Evolutionary conservation across 1,140 invertebrate genomes (phyloP).

Genomic region (Drosophila nannoptera): DNA sequence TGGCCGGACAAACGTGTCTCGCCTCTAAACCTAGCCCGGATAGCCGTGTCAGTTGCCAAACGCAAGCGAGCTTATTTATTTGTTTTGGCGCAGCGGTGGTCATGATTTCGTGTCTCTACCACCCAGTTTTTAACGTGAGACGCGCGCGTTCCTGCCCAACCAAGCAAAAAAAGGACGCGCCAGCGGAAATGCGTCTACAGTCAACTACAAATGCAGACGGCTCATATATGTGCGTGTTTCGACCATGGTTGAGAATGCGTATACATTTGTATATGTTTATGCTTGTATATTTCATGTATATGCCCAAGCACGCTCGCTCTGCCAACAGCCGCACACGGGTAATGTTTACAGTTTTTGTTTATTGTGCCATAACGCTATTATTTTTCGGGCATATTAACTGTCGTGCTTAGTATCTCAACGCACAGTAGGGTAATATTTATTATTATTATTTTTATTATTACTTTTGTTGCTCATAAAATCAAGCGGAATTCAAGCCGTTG

Average conservation of each 20-base stretch:
- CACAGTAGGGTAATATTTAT: not conserved
- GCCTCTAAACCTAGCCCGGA: conserved; percentile 25
- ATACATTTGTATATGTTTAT: not conserved
- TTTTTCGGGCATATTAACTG: conserved; percentile 18
- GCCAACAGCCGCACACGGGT: conserved; percentile 37
- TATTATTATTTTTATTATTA: too few species aligned
- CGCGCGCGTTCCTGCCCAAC: conserved; percentile 28
- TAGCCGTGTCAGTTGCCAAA: conserved; percentile 67
- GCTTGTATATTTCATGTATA: conserved; percentile 39
- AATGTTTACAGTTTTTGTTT: conserved; percentile 9
- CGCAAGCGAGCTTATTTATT: conserved; percentile 72
- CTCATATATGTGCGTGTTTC: conserved; percentile 13
- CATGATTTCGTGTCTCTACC: conserved; percentile 44
- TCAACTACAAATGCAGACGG: conserved; percentile 61
- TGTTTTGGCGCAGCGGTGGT: conserved; percentile 71
- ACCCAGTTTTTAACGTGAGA: conserved; percentile 1
- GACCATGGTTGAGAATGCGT: conserved; percentile 3
- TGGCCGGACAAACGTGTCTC: conserved; percentile 22
- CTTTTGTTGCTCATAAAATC: too few species aligned
- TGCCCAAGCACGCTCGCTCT: conserved; percentile 52
- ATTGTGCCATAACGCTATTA: conserved; percentile 4
- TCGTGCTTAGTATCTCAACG: not conserved
- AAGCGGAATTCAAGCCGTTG: too few species aligned
- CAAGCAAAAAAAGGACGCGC: conserved; percentile 51
- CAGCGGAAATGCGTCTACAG: conserved; percentile 70